Evolutionary conservation across 2,113 vertebrate genomes (phyloP).

Genomic region (Calonectris borealis): DNA sequence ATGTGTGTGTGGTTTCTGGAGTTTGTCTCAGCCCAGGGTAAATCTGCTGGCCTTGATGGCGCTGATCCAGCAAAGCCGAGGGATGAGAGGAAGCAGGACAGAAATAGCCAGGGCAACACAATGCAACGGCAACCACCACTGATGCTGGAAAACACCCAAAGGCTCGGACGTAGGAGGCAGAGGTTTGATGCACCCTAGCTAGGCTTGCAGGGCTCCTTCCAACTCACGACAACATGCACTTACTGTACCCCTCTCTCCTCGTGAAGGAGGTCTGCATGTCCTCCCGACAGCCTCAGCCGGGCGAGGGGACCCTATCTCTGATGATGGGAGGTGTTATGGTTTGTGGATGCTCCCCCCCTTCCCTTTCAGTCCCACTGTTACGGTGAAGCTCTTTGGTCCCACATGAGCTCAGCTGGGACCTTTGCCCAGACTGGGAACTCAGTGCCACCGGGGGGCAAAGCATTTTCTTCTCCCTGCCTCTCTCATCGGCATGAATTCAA

Average conservation of each 20-base stretch:
- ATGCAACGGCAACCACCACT: neutral
- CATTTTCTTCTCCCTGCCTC: neutral
- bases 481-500: neutral
- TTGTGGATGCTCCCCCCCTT: neutral
- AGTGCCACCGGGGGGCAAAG: neutral
- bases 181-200: neutral
- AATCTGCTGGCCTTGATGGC: slow-evolving; percentile 15
- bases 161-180: neutral
- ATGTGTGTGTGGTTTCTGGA: neutral
- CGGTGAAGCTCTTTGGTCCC: neutral
- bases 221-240: no score
- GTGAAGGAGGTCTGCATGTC: neutral
- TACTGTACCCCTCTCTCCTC: neutral
- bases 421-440: neutral
- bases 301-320: neutral
- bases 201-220: neutral
- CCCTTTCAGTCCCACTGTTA: neutral
- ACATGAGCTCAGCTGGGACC: neutral
- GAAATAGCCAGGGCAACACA: slow-evolving; percentile 10
- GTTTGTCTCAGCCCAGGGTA: neutral
- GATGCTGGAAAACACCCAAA: neutral
- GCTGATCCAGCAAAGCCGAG: neutral
- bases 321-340: neutral
- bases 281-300: neutral
- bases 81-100: slow-evolving; percentile 33